Evolutionary conservation across 2,113 vertebrate genomes (phyloP).

Genomic region (Lota lota): DNA sequence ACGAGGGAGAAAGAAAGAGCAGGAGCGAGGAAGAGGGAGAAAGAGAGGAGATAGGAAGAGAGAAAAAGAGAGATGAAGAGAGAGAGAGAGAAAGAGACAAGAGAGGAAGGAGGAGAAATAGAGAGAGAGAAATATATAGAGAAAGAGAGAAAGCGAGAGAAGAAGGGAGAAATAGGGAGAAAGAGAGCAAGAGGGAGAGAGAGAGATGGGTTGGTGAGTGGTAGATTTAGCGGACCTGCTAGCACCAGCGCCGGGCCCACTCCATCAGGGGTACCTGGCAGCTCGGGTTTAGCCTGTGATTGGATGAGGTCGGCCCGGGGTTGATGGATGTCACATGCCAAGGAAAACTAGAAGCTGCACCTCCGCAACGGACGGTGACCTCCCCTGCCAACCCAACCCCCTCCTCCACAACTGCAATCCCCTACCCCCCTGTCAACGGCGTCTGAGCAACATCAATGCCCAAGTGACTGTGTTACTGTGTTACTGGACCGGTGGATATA

Average conservation of each 20-base stretch:
- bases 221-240: constrained; percentile 21
- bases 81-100: neutral
- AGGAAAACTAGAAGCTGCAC: constrained; percentile 16
- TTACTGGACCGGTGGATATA: no score
- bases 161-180: neutral
- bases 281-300: constrained; percentile 26
- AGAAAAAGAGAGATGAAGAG: neutral
- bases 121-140: neutral
- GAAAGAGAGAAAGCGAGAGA: neutral
- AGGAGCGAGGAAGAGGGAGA: neutral
- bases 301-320: constrained; percentile 10
- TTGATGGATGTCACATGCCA: constrained; percentile 28
- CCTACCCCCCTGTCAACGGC: neutral
- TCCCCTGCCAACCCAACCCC: neutral
- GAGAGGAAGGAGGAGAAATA: neutral
- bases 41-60: neutral
- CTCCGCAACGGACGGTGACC: neutral
- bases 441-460: no score
- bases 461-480: no score
- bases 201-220: neutral
- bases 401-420: neutral
- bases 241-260: constrained; percentile 16
- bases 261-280: constrained; percentile 14
- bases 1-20: no score
- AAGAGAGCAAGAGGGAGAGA: neutral